phyloP scores from a whole-genome alignment of 2,888 invertebrate species.

The Drosophila bunnanda region DNA sequence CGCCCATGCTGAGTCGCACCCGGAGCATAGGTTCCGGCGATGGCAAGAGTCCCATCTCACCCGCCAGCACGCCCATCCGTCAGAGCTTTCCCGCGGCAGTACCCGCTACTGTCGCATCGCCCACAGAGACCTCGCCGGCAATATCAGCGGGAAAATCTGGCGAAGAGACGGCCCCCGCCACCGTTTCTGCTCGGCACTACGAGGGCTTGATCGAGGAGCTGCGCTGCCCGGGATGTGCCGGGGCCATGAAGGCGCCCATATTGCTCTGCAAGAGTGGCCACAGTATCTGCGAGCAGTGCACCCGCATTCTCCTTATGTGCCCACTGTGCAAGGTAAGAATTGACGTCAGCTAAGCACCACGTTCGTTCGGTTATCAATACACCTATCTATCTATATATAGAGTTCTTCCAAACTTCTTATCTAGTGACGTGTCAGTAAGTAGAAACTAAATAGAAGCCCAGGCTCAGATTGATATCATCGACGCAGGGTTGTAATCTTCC shows the following conservation, averaged over 20 bases:
- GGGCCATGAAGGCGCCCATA: constrained; percentile 83
- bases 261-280: constrained; percentile 83
- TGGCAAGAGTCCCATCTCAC: constrained; percentile 40
- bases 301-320: constrained; percentile 80
- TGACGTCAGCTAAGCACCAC: constrained; percentile 24
- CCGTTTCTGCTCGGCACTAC: constrained; percentile 73
- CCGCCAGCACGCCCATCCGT: constrained; percentile 22
- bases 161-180: constrained; percentile 10
- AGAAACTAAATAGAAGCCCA: constrained; percentile 11
- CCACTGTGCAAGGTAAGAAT: constrained; percentile 83
- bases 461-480: constrained; percentile 26
- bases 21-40: constrained; percentile 79
- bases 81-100: constrained; percentile 45
- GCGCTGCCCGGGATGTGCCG: constrained; percentile 84
- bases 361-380: constrained; percentile 23
- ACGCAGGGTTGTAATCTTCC: constrained; percentile 14
- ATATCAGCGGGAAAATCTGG: constrained; percentile 1
- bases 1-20: constrained; percentile 81
- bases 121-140: background rate
- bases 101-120: background rate
- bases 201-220: constrained; percentile 83
- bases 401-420: constrained; percentile 13
- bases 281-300: constrained; percentile 83
- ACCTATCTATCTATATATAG: constrained; percentile 14
- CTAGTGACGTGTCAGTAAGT: constrained; percentile 33